These are phyloP conservation scores for Miichthys miiuy DNA, from an alignment of 2,797 vertebrate genomes.

Conservation along the genomic window DNA sequence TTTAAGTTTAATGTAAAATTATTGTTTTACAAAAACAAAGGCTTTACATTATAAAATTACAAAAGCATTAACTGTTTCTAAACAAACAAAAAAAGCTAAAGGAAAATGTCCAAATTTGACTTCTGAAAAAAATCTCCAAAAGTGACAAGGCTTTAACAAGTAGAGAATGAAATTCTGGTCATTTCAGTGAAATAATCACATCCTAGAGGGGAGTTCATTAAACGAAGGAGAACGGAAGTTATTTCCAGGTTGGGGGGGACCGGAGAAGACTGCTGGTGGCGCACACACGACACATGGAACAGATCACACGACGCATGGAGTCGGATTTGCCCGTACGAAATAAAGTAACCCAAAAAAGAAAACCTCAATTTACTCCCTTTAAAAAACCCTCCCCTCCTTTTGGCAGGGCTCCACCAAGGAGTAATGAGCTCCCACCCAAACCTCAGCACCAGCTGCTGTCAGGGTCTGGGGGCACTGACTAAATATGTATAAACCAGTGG, in stretches of 20 bases:
- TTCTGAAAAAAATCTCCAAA: not conserved
- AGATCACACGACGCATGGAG: conserved; percentile 76
- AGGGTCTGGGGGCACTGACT: conserved; percentile 79
- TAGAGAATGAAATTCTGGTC: conserved; percentile 6
- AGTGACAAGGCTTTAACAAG: not conserved
- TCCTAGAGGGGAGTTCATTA: conserved; percentile 53
- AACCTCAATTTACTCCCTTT: conserved; percentile 83
- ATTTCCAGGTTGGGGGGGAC: conserved; percentile 61
- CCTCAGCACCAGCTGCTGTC: conserved; percentile 83
- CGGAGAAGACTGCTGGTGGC: conserved; percentile 72
- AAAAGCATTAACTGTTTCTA: conserved; percentile 1
- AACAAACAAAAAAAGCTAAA: not conserved
- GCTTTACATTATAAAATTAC: not conserved
- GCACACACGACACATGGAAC: conserved; percentile 81
- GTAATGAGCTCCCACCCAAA: conserved; percentile 84
- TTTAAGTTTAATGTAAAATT: not conserved
- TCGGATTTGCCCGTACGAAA: conserved; percentile 79
- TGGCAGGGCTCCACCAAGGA: conserved; percentile 76
- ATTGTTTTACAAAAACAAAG: not conserved
- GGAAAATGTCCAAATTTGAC: conserved; percentile 10
- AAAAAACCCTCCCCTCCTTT: conserved; percentile 76
- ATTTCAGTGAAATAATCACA: conserved; percentile 43
- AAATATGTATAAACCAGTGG: conserved; percentile 66
- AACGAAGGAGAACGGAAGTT: conserved; percentile 68
- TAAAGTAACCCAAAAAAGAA: conserved; percentile 82